Evolutionary conservation across 1,140 invertebrate genomes (phyloP).

Genomic region (Leguminivora glycinivorella): DNA sequence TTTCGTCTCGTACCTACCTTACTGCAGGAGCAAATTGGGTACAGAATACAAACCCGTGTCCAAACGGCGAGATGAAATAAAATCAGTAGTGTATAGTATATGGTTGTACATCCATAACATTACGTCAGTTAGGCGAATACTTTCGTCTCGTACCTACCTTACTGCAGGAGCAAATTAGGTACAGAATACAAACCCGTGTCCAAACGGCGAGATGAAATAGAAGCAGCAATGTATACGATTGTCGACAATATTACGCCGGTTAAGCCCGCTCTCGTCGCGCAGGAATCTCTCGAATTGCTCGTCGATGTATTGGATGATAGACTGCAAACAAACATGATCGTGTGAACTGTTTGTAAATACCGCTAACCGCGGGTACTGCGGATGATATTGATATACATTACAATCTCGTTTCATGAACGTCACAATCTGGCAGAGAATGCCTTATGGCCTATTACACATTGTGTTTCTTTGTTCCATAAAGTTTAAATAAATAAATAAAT

Average conservation of each 20-base stretch:
- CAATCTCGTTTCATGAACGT: not conserved
- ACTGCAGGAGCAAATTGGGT: too few relatives aligned
- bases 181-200: slow-evolving; percentile 90
- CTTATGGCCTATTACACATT: too few relatives aligned
- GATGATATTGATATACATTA: not conserved
- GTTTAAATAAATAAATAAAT: too few relatives aligned
- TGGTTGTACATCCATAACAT: slow-evolving; percentile 97
- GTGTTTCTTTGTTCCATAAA: too few relatives aligned
- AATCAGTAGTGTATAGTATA: too few relatives aligned
- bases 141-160: too few relatives aligned
- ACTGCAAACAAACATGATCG: slow-evolving; percentile 46
- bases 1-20: too few relatives aligned
- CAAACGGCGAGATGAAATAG: slow-evolving; percentile 99
- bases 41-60: too few relatives aligned
- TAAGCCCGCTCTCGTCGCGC: slow-evolving; percentile 94
- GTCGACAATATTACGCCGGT: slow-evolving; percentile 94
- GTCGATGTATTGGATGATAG: slow-evolving; percentile 96
- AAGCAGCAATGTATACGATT: slow-evolving; percentile 98
- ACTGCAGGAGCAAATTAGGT: too few relatives aligned
- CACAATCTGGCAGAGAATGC: too few relatives aligned
- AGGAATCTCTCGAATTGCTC: slow-evolving; percentile 96
- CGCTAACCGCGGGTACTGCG: not conserved
- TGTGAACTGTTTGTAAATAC: not conserved
- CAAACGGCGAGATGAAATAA: too few relatives aligned
- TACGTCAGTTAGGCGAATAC: slow-evolving; percentile 92